These are phyloP conservation scores for Trogon melanurus DNA, from an alignment of 2,113 vertebrate species.

Conservation along the genomic window DNA sequence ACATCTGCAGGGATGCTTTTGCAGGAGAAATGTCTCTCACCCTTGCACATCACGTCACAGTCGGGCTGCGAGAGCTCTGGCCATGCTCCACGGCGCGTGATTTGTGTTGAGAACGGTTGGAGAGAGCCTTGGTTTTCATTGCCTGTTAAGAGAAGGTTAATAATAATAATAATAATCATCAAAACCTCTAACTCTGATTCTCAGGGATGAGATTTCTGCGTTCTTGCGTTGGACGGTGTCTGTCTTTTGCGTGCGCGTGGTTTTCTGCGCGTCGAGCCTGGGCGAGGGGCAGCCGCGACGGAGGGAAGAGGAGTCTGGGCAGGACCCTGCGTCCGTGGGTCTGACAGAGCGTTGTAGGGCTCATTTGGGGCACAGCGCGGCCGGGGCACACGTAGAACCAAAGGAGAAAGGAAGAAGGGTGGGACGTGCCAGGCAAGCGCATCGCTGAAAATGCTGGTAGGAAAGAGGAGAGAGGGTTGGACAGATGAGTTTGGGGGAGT, in stretches of 20 bases:
- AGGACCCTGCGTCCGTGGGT: fast-evolving
- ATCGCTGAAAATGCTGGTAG: background rate
- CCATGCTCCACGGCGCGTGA: background rate
- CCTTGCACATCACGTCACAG: constrained; percentile 50
- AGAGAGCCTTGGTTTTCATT: constrained; percentile 45
- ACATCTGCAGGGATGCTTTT: constrained; percentile 26
- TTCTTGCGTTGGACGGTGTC: background rate
- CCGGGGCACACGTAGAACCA: background rate
- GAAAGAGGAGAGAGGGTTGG: background rate
- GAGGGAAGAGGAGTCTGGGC: background rate
- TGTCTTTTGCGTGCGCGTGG: background rate
- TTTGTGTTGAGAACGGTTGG: constrained; percentile 36
- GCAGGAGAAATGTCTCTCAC: constrained; percentile 6
- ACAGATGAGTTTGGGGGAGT: background rate
- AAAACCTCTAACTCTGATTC: constrained; percentile 70
- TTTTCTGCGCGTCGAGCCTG: constrained; percentile 38
- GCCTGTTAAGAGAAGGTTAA: constrained; percentile 8
- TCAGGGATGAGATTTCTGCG: constrained; percentile 73
- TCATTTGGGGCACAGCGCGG: background rate
- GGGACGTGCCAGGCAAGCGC: background rate
- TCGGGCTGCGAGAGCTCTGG: constrained; percentile 15
- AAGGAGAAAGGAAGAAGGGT: background rate
- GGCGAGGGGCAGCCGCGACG: background rate
- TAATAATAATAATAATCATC: background rate
- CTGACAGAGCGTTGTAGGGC: background rate